Evolutionary conservation across 2,888 invertebrate species (phyloP), one percentile per base, ranked within the genome.

Genomic region (Aleiodes alternator): DNA sequence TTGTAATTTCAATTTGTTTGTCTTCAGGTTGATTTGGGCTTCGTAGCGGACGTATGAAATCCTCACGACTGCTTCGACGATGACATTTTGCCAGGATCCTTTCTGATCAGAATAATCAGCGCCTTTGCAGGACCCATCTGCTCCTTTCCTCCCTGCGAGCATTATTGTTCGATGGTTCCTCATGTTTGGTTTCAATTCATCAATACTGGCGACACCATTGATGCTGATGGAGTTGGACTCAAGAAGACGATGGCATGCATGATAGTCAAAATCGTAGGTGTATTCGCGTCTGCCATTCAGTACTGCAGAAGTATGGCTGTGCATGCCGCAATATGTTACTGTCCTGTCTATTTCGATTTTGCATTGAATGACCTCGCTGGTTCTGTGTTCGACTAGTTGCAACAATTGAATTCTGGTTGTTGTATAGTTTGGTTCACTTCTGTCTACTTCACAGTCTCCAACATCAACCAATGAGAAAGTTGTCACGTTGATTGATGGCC

Each of bases 41-140:
- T 51, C 12, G 56, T 70, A 70, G 3, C 14, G 12, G 7, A 16
- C 5, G 9, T 53, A 56, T 4, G 51, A 31, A 1, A 70, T 70
- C 4, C 55, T 51, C 3, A 70, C n/a, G 0, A 55, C n/a, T 31
- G 34, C 70, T 11, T 53, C 31, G 0, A 70, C 56, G 7, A 55
- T 34, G 6, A 70, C 70, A 12, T 70, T 11, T 4, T 53, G 29
- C 70, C 70, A 70, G 4, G 70, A 11, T 8, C 70, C 70, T 23
- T 43, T 48, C 1, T 34, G 68, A 4, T 61, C 38, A 14, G 34
- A 38, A 4, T 61, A 61, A n/a, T 34, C 34, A 34, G 34, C 34
- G 5, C n/a, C 51, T 53, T 50, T 11, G 14, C 70, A 70, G n/a
- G 12, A 31, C 11, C 70, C 56, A 16, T 56, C 16, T 12, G 3